Evolutionary conservation across 2,888 invertebrate genomes (phyloP), one percentile per base, ranked within the genome.

Genomic region (Argyra leucocephala): DNA sequence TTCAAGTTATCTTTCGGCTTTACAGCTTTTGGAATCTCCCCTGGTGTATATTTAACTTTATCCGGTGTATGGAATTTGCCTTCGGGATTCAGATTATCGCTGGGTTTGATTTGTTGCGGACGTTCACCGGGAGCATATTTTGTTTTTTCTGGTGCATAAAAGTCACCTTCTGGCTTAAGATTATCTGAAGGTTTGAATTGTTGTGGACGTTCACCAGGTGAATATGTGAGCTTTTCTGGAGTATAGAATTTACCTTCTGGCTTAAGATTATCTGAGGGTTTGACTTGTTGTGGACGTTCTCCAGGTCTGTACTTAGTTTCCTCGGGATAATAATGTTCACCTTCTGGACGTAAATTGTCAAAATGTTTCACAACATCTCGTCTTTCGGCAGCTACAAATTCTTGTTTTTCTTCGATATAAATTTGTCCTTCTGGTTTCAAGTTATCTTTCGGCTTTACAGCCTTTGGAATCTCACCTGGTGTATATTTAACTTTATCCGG

Each of bases 341-440:
- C 82, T 70, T 82, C 82, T 15, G 81, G 80, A 67, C 73, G 76
- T 70, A 71, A 66, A 74, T 81, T 82, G 70, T 80, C 81, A 69
- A 79, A 78, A 71, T 78, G 74, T 74, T 77, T 78, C 37, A 74
- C 79, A 2, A 79, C 78, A 57, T 76, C 70, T 5, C 77, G 78
- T 6, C 86, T 82, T 60, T 71, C 70, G 0, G 62, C 70, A 1
- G 71, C 69, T 24, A 12, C 62, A 23, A 67, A 72, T 0, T 10
- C 18, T 0, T 63, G 57, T 57, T 70, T 72, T 70, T 86, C 85
- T 0, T 85, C 83, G 79, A 67, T 63, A 7, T 76, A 70, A 26
- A 82, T 83, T 3, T 85, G 82, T 1, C 86, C 86, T 73, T 86
- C 86, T 0, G 84, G 82, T 68, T 76, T 76, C 0, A 86, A 71